A percentile compares a stretch with the other conserved stretches of the same genome.
Evolutionary conservation across 2,888 invertebrate genomes (phyloP).

Genomic region (Synergus umbraculus): DNA sequence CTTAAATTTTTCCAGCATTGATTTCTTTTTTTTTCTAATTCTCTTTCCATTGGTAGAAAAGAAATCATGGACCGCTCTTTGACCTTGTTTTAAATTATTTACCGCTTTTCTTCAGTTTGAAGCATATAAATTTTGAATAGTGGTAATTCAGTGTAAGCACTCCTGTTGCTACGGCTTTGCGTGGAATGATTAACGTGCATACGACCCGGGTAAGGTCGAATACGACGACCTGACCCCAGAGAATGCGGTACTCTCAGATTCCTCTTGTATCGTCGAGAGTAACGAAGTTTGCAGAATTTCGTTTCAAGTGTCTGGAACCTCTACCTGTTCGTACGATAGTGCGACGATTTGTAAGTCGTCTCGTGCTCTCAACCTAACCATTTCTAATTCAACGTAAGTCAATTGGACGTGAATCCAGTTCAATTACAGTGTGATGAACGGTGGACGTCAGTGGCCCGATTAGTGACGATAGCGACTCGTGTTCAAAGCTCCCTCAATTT

Average conservation of each 20-base stretch:
- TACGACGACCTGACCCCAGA: slow-evolving; percentile 27
- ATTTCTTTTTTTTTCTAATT: background rate
- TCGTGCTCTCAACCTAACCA: slow-evolving; percentile 28
- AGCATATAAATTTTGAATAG: background rate
- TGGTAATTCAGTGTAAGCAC: background rate
- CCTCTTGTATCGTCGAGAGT: slow-evolving; percentile 40
- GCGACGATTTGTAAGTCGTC: slow-evolving; percentile 34
- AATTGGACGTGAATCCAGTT: slow-evolving; percentile 39
- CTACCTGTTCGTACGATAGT: slow-evolving; percentile 11
- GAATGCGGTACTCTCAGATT: slow-evolving; percentile 37
- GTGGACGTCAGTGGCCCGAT: slow-evolving; percentile 32
- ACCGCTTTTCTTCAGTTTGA: background rate
- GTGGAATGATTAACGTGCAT: slow-evolving; percentile 37
- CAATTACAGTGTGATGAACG: slow-evolving; percentile 38
- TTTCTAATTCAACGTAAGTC: slow-evolving; percentile 30
- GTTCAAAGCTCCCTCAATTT: slow-evolving; percentile 37
- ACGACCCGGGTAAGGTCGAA: slow-evolving; percentile 26
- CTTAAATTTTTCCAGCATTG: no score
- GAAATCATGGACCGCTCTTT: background rate
- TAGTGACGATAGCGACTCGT: slow-evolving; percentile 2
- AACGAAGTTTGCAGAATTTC: slow-evolving; percentile 57
- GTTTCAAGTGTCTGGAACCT: slow-evolving; percentile 44
- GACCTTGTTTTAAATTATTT: background rate
- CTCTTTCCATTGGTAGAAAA: background rate
- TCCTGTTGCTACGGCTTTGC: slow-evolving; percentile 7